A percentile compares a stretch with the other conserved stretches of the same genome.
phyloP scores from a whole-genome alignment of 2,113 vertebrate genomes.

The Syngnathus typhle region DNA sequence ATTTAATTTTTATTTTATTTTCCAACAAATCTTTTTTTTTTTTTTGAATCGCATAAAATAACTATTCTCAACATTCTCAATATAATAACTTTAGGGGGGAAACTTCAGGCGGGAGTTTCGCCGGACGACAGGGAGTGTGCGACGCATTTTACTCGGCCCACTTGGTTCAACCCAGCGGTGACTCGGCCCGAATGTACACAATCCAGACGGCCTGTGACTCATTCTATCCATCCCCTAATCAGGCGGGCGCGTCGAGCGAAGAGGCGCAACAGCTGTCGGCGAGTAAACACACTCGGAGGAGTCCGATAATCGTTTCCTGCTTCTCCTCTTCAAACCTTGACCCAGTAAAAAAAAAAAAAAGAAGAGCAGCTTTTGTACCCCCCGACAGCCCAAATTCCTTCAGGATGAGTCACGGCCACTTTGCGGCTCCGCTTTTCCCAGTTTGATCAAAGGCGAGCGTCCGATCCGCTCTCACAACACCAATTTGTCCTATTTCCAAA shows the following conservation, averaged over 20 bases:
- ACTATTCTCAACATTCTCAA: no score
- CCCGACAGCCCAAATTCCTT: neutral
- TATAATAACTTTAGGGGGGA: neutral
- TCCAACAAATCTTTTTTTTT: neutral
- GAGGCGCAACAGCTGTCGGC: conserved; percentile 62
- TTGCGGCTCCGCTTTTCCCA: neutral
- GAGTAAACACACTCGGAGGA: conserved; percentile 51
- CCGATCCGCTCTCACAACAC: neutral
- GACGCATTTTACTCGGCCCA: conserved; percentile 25
- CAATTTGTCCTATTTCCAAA: neutral
- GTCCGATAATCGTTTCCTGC: conserved; percentile 44
- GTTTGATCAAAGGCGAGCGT: neutral
- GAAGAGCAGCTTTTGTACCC: conserved; percentile 1
- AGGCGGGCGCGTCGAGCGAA: conserved; percentile 39
- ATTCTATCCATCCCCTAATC: conserved; percentile 61
- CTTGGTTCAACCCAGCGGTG: neutral
- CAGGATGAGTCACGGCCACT: conserved; percentile 8
- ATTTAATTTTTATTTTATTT: no score
- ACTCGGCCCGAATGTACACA: conserved; percentile 27
- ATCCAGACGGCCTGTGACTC: conserved; percentile 60
- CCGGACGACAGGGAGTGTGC: conserved; percentile 16
- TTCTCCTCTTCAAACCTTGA: conserved; percentile 31
- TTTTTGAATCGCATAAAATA: no score
- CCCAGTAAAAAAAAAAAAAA: conserved; percentile 22
- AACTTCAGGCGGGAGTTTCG: conserved; percentile 31